These are phyloP conservation scores for Trochalopteron elliotii DNA, from an alignment of 2,113 vertebrate species.

Conservation along the genomic window DNA sequence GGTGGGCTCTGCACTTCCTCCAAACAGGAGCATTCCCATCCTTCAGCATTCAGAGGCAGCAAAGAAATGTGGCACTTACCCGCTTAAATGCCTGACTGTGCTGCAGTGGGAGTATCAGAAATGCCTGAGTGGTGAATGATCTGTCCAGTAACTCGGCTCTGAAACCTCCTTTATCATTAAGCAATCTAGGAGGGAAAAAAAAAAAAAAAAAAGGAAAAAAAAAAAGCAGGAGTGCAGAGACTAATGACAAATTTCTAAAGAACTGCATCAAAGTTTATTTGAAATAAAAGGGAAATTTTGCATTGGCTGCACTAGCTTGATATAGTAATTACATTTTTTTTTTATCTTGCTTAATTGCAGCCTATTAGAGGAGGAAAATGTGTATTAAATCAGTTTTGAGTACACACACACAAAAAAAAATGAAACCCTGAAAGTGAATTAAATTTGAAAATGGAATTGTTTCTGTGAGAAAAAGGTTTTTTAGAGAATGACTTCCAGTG, in stretches of 20 bases:
- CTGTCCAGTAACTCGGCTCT: background rate
- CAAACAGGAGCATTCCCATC: background rate
- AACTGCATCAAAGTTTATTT: background rate
- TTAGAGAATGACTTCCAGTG: background rate
- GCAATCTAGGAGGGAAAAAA: background rate
- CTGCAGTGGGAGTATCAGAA: slow-evolving; percentile 12
- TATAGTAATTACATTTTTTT: background rate
- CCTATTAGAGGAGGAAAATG: background rate
- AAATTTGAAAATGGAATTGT: background rate
- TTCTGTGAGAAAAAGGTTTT: background rate
- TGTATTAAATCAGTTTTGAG: background rate
- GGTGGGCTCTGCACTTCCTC: slow-evolving; percentile 6
- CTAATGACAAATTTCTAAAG: background rate
- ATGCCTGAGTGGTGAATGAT: background rate
- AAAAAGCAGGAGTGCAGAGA: background rate
- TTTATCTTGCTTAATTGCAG: background rate
- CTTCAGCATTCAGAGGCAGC: slow-evolving; percentile 47
- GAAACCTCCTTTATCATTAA: background rate
- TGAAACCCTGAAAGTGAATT: background rate
- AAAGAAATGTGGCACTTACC: slow-evolving; percentile 77
- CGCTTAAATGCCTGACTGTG: slow-evolving; percentile 66
- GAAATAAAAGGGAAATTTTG: background rate
- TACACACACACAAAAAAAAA: background rate
- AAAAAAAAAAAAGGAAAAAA: background rate
- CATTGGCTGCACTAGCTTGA: background rate